A percentile compares a stretch with the other conserved stretches of the same genome.
phyloP scores from a whole-genome alignment of 2,888 invertebrate genomes.

The Pristionchus fissidentatus region DNA sequence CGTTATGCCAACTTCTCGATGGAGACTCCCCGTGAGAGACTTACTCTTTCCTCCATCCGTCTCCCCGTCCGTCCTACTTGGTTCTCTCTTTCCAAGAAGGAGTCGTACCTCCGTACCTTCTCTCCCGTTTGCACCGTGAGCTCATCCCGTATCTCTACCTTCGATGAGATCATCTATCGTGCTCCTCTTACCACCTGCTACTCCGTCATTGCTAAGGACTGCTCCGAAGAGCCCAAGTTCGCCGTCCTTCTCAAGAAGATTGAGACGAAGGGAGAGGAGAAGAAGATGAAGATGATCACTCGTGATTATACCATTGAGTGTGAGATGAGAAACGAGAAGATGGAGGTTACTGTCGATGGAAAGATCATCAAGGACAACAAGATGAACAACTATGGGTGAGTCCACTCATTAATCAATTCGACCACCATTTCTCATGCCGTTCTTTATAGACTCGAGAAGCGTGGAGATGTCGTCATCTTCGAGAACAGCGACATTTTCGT shows the following conservation, averaged over 20 bases:
- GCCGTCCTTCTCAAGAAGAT: constrained; percentile 75
- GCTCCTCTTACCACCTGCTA: constrained; percentile 75
- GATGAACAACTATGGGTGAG: constrained; percentile 50
- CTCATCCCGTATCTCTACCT: constrained; percentile 66
- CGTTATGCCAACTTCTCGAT: constrained; percentile 69
- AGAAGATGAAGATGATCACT: constrained; percentile 52
- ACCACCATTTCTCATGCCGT: too few species aligned
- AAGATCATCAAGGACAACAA: constrained; percentile 57
- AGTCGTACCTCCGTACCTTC: constrained; percentile 33
- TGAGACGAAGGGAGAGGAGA: constrained; percentile 61
- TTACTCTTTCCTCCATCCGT: constrained; percentile 58
- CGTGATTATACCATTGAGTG: constrained; percentile 52
- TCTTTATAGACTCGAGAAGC: constrained; percentile 58
- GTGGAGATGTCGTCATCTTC: constrained; percentile 55
- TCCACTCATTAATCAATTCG: neutral
- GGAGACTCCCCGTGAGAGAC: constrained; percentile 62
- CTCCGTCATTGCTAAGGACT: constrained; percentile 77
- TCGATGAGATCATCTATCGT: constrained; percentile 71
- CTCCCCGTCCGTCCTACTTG: constrained; percentile 50
- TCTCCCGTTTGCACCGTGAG: constrained; percentile 57
- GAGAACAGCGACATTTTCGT: constrained; percentile 63
- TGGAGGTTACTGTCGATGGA: constrained; percentile 61
- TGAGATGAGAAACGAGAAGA: constrained; percentile 49
- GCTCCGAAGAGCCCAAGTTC: constrained; percentile 74
- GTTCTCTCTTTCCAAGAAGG: constrained; percentile 45